Percentiles rank a stretch among this genome's conserved stretches.
Evolutionary conservation across 2,113 vertebrate genomes (phyloP).

Genomic region (Vidua chalybeata): DNA sequence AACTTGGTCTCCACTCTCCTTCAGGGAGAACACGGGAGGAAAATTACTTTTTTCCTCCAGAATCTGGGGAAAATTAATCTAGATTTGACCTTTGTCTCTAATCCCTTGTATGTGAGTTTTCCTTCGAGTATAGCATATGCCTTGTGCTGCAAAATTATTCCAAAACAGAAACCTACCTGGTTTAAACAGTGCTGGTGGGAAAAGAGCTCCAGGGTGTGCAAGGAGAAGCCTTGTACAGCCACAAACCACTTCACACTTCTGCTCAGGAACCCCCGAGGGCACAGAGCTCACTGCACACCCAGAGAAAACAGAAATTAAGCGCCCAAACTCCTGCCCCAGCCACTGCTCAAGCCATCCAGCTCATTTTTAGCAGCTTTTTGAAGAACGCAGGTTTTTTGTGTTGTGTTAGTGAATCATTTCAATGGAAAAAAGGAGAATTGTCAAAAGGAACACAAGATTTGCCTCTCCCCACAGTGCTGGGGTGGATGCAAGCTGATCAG

Average conservation of each 20-base stretch:
- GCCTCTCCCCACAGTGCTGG: background rate
- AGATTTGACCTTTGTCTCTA: background rate
- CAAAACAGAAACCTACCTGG: background rate
- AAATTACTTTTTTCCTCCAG: background rate
- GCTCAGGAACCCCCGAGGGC: background rate
- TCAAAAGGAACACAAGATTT: background rate
- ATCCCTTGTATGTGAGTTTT: background rate
- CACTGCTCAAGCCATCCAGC: background rate
- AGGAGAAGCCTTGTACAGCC: background rate
- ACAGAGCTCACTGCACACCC: background rate
- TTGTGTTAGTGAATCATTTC: background rate
- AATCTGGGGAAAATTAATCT: background rate
- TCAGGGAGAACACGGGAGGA: background rate
- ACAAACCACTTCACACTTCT: background rate
- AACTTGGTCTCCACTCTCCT: background rate
- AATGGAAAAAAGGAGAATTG: background rate
- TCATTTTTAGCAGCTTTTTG: background rate
- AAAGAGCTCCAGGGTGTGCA: background rate
- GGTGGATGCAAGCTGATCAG: background rate
- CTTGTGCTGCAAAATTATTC: background rate
- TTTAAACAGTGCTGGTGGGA: background rate
- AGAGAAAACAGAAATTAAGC: rapidly evolving
- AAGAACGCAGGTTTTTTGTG: background rate
- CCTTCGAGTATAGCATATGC: background rate
- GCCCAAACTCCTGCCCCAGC: background rate